Percentiles rank a stretch among this genome's conserved stretches.
Evolutionary conservation across 1,140 invertebrate species (phyloP).

Genomic region (Trachelipus rathkii): DNA sequence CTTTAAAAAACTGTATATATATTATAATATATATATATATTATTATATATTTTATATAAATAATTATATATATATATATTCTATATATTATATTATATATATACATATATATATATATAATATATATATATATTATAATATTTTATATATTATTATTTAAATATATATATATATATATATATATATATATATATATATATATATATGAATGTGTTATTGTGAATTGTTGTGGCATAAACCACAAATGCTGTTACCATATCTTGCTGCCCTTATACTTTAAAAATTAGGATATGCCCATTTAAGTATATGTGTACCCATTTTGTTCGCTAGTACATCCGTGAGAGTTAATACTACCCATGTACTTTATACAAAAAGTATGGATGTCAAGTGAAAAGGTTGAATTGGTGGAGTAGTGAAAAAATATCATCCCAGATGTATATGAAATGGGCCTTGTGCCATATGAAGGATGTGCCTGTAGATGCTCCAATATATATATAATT

Average conservation of each 20-base stretch:
- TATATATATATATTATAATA: neutral
- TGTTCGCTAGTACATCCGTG: neutral
- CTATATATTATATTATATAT: no score
- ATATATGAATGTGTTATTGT: slow-evolving; percentile 22
- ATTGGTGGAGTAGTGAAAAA: neutral
- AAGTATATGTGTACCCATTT: slow-evolving; percentile 8
- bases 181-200: slow-evolving; percentile 27
- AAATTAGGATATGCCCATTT: neutral
- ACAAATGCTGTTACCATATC: slow-evolving; percentile 6
- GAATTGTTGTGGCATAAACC: slow-evolving; percentile 4
- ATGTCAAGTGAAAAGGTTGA: neutral
- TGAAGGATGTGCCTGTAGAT: slow-evolving; percentile 7
- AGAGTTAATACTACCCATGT: neutral
- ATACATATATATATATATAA: no score
- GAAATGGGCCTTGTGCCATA: slow-evolving; percentile 1
- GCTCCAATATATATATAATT: neutral
- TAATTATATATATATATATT: no score
- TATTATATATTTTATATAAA: no score
- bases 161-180: slow-evolving; percentile 23
- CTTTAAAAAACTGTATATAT: no score
- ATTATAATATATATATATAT: neutral
- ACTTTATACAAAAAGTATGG: neutral
- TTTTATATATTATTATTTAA: neutral
- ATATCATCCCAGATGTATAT: neutral
- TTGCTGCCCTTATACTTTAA: slow-evolving; percentile 8